Conservation (phyloP, 2,888 invertebrate species). For the Drosophila lutescens region DNA sequence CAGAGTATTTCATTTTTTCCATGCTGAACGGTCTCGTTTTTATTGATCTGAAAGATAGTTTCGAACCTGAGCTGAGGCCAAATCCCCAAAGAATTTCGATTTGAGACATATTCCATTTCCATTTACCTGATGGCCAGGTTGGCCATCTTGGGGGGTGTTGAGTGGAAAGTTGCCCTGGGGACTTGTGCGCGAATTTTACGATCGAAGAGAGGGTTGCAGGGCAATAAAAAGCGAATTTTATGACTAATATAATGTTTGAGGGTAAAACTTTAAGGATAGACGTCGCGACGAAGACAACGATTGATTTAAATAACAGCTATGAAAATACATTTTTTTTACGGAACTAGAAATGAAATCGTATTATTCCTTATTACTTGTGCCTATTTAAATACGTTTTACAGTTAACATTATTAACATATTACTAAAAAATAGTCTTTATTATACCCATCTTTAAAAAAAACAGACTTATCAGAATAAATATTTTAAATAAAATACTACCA, state of each 20-base stretch:
- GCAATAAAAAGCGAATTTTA: conserved; percentile 3
- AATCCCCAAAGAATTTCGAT: conserved; percentile 45
- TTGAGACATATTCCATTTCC: conserved; percentile 32
- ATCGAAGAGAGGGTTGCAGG: neutral
- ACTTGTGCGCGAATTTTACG: conserved; percentile 8
- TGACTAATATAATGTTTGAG: neutral
- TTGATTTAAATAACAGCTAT: no score
- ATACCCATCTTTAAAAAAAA: no score
- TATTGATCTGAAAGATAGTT: conserved; percentile 65
- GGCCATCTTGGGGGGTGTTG: neutral
- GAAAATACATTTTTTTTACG: no score
- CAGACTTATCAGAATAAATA: no score
- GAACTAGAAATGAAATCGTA: no score
- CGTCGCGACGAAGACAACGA: no score
- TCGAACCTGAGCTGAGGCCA: conserved; percentile 37
- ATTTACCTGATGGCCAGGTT: conserved; percentile 14
- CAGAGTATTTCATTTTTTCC: conserved; percentile 71
- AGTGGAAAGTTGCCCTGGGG: conserved; percentile 6
- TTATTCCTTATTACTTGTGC: no score
- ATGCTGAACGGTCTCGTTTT: conserved; percentile 56
- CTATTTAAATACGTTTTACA: no score
- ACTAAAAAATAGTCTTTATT: no score
- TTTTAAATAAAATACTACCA: no score
- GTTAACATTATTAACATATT: no score
- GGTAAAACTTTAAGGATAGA: neutral